Conservation (phyloP, 1,140 invertebrate genomes). For the Xylocopa sonorina region DNA sequence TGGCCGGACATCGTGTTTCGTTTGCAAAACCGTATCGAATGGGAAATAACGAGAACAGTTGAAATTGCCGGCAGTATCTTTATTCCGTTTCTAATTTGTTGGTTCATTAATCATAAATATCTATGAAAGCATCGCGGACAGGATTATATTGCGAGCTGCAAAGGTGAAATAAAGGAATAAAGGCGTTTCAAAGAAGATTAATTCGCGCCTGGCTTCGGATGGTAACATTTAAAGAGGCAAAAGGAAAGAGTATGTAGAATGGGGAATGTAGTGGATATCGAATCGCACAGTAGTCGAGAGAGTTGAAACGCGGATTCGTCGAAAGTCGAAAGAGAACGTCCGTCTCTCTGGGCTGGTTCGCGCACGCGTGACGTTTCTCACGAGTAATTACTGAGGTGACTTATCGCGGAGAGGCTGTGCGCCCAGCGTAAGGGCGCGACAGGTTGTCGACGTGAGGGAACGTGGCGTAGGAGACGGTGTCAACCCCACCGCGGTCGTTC, state of each 20-base stretch:
- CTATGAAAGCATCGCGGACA: too few relatives aligned
- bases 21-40: background rate
- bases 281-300: too few relatives aligned
- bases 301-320: background rate
- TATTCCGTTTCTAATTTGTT: background rate
- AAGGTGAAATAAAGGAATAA: too few relatives aligned
- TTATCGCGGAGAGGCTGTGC: slow-evolving; percentile 4
- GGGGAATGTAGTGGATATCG: too few relatives aligned
- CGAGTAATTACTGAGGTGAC: slow-evolving; percentile 58
- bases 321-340: slow-evolving; percentile 12
- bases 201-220: too few relatives aligned
- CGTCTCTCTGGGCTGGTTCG: background rate
- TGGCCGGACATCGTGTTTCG: background rate
- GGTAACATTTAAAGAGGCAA: too few relatives aligned
- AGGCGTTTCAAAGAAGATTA: too few relatives aligned
- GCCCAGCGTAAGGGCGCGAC: slow-evolving; percentile 49
- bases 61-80: background rate
- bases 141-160: too few relatives aligned
- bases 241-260: too few relatives aligned
- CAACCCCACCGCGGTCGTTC: slow-evolving; percentile 7
- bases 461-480: slow-evolving; percentile 28
- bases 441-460: slow-evolving; percentile 68
- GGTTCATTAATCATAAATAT: background rate
- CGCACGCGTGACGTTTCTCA: slow-evolving; percentile 32
- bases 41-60: background rate